Base-by-base conservation (phyloP, 1,140 invertebrate species). In the Carposina sasakii region DNA sequence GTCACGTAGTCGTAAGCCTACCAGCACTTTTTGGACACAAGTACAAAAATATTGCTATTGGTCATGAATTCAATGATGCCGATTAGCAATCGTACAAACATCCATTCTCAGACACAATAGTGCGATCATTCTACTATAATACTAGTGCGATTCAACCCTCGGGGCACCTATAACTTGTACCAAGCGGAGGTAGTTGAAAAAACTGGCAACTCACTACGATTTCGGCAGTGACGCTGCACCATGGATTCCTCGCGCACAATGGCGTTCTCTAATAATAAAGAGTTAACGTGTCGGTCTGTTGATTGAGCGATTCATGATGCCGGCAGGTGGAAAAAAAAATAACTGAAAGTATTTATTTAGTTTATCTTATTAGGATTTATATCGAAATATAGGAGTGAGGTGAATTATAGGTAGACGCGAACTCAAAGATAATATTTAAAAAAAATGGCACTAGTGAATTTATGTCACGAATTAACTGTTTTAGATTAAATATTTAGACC, bases 231-330 rank as follows among this genome's bases (percentile, higher is more conserved):
- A n/a, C n/a, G n/a, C n/a, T n/a, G n/a, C n/a, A n/a, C n/a, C n/a
- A n/a, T n/a, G n/a, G n/a, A n/a, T n/a, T n/a, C n/a, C 15, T 17
- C 12, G 10, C 19, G 24, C 12, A 28, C 15, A 10, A 30, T 12
- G 30, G 23, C 20, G 19, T 20, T 10, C 9, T 13, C 16, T 12
- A 13, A 20, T 9, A 24, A 44, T 44, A 44, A 44, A 28, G 16
- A 10, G 12, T 17, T 17, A 10, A 44, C 42, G 26, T 30, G 16
- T 19, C 12, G 26, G 9, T 10, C 12, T 30, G 42, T 44, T 44
- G 42, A 44, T 44, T 44, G 42, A 44, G 23, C 26, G 42, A 44
- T 44, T 44, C 42, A 44, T 26, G 15, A 5, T 9, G 8, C 15
- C 33, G 33, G 19, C 33, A 17, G n/a, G 16, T 16, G 33, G 24